Evolutionary conservation across 2,113 vertebrate genomes (phyloP).

Genomic region (Okapia johnstoni): DNA sequence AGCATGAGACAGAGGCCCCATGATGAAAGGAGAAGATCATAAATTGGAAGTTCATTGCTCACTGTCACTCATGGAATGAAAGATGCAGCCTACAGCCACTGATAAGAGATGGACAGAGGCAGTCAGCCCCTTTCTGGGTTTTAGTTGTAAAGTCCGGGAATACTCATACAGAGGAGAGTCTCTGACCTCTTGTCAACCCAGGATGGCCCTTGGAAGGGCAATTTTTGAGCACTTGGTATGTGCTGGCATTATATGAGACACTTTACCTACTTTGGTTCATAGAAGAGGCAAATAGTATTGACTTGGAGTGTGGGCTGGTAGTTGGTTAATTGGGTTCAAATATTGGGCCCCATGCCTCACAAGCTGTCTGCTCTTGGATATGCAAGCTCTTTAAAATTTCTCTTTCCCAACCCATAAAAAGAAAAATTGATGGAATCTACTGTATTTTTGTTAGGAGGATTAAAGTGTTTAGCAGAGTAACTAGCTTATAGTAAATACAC

Average conservation of each 20-base stretch:
- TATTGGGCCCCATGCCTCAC: background rate
- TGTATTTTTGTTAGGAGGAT: background rate
- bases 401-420: background rate
- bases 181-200: background rate
- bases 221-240: background rate
- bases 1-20: background rate
- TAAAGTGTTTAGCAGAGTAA: background rate
- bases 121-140: background rate
- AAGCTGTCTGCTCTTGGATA: background rate
- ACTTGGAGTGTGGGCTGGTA: background rate
- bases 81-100: background rate
- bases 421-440: background rate
- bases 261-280: background rate
- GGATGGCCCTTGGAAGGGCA: background rate
- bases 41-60: constrained; percentile 41
- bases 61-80: background rate
- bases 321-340: background rate
- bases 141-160: background rate
- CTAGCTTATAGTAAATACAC: background rate
- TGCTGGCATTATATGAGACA: background rate
- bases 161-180: background rate
- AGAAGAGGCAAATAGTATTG: background rate
- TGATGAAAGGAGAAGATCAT: constrained; percentile 26
- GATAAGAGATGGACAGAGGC: background rate
- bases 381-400: background rate